Evolutionary conservation across 2,888 invertebrate genomes (phyloP), one percentile per base, ranked within the genome.

Genomic region (Drosophila longiperda): DNA sequence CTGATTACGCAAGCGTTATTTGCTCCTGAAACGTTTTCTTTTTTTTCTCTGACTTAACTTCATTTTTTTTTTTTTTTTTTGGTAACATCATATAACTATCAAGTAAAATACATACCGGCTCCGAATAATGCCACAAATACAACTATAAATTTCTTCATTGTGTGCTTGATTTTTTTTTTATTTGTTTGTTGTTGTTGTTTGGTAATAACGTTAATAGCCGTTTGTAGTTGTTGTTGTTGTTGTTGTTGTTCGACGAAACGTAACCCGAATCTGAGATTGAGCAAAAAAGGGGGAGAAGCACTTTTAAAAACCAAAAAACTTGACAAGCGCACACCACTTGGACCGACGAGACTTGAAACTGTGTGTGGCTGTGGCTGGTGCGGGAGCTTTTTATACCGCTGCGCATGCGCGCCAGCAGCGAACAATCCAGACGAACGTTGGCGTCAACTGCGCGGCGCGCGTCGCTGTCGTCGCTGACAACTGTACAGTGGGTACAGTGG

Each of bases 81-180:
- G 38, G 23, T 33, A 38, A 68, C 62, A 61, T 75, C 66, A 74
- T 64, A 76, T 83, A 85, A 71, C 71, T 78, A 85, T 72, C 73
- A 83, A 76, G 42, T 79, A 85, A 92, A 85, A 92, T 95, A 95
- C 95, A 94, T 95, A 95, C 95, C 95, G 94, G 95, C 94, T 95
- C 95, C 95, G 94, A 93, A 93, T 78, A 95, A 94, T 94, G 95
- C 95, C 93, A 95, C 94, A 93, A 95, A 95, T 93, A 95, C 91
- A 85, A 93, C 83, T 89, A 93, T 80, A 90, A 92, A 93, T 91
- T 91, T 92, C 87, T 93, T 93, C 93, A 93, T 93, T 91, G 90
- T 90, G 80, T 82, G 91, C 91, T 92, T 89, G 71, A n/a, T 57
- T 73, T 79, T 72, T 57, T 15, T 38, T n/a, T 29, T 17, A 6